These are phyloP conservation scores for Gobio gobio DNA, from an alignment of 2,113 vertebrate genomes.

Conservation along the genomic window DNA sequence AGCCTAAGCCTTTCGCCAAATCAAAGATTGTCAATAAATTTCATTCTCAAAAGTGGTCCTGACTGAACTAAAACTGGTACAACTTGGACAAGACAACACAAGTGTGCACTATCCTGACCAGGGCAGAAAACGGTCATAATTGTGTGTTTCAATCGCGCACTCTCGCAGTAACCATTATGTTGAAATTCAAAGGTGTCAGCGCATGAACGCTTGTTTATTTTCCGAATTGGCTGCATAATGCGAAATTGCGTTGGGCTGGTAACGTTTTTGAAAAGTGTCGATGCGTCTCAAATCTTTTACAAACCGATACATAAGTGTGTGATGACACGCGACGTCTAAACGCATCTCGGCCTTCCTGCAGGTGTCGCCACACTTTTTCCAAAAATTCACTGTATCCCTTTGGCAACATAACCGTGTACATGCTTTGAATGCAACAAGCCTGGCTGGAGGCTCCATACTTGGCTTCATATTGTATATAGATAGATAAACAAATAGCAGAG, in stretches of 20 bases:
- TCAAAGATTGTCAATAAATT: too few relatives aligned
- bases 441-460: conserved; percentile 38
- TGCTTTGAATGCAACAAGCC: conserved; percentile 23
- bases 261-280: conserved; percentile 4
- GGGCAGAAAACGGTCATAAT: background rate
- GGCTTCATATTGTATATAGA: conserved; percentile 46
- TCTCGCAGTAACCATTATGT: background rate
- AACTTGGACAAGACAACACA: conserved; percentile 66
- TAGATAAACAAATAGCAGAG: conserved; percentile 53
- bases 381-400: background rate
- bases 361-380: conserved; percentile 65
- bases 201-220: background rate
- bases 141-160: background rate
- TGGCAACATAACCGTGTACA: background rate
- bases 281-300: conserved; percentile 48
- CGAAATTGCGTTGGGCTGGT: background rate
- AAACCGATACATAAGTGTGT: conserved; percentile 67
- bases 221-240: background rate
- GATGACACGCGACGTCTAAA: conserved; percentile 70
- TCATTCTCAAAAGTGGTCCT: too few relatives aligned
- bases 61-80: conserved; percentile 57
- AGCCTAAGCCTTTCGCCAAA: too few relatives aligned
- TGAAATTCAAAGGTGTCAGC: conserved; percentile 13
- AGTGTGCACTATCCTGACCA: conserved; percentile 28
- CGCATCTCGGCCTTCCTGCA: conserved; percentile 40